Conservation (phyloP, 1,140 invertebrate species). For the Marisa cornuarietis region DNA sequence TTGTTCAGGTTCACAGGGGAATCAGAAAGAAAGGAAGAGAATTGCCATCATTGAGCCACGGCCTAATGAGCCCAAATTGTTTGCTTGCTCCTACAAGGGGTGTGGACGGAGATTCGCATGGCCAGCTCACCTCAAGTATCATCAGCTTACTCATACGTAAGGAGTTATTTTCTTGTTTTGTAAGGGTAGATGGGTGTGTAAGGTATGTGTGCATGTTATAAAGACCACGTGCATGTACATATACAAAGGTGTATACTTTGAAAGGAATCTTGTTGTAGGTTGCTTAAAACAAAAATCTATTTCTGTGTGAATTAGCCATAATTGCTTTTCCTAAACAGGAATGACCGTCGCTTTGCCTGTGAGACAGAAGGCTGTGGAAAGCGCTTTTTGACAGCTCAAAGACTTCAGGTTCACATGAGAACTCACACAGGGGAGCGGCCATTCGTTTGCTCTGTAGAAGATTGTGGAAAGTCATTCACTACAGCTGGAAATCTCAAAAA, state of each 20-base stretch:
- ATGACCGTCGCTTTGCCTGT: conserved; percentile 44
- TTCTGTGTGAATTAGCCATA: neutral
- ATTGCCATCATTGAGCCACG: conserved; percentile 17
- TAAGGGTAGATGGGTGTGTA: neutral
- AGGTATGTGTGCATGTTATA: neutral
- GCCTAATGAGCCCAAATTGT: conserved; percentile 30
- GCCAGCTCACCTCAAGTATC: conserved; percentile 58
- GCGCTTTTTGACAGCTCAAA: conserved; percentile 50
- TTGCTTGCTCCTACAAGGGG: conserved; percentile 42
- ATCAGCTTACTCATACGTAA: conserved; percentile 57
- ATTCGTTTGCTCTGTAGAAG: conserved; percentile 38
- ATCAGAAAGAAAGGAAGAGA: neutral
- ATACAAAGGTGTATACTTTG: neutral
- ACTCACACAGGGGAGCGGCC: conserved; percentile 47
- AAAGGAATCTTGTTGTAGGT: neutral
- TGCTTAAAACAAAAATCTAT: neutral
- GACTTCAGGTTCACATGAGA: conserved; percentile 44
- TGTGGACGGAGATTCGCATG: conserved; percentile 51
- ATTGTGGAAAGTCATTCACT: conserved; percentile 55
- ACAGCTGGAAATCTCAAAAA: conserved; percentile 57
- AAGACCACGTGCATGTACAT: neutral
- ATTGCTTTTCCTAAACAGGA: conserved; percentile 29
- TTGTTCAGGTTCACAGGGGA: neutral
- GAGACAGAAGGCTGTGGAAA: conserved; percentile 44
- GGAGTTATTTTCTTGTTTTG: neutral